A percentile compares a stretch with the other conserved stretches of the same genome.
Conservation (phyloP, 2,113 vertebrate genomes). For the Notechis scutatus region DNA sequence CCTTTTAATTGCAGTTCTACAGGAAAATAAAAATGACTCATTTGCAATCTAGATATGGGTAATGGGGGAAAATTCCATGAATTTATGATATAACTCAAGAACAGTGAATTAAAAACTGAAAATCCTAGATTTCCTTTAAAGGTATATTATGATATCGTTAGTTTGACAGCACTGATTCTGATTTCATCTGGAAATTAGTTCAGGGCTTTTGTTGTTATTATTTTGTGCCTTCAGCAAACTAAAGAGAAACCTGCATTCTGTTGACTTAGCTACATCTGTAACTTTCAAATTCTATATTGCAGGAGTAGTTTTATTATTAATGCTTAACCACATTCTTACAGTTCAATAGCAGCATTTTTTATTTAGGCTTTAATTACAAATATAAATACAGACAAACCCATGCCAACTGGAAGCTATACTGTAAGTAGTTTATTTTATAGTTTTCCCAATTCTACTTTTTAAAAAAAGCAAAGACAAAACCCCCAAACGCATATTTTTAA, state of each 20-base stretch:
- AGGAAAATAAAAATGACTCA: not conserved
- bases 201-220: not conserved
- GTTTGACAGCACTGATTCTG: not conserved
- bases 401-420: slow-evolving; percentile 5
- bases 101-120: not conserved
- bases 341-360: not conserved
- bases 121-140: not conserved
- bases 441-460: not conserved
- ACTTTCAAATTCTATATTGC: not conserved
- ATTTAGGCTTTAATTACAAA: not conserved
- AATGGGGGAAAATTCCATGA: not conserved
- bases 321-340: not conserved
- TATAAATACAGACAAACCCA: not conserved
- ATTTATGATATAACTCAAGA: not conserved
- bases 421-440: slow-evolving; percentile 12
- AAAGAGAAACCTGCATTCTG: not conserved
- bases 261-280: not conserved
- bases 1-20: not conserved
- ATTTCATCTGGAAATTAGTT: not conserved
- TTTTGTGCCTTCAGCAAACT: not conserved
- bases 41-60: not conserved
- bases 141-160: not conserved
- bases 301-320: not conserved
- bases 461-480: not conserved
- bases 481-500: not conserved